These are phyloP conservation scores for Rhinolophus ferrumequinum DNA, from an alignment of 2,113 vertebrate genomes.

Conservation along the genomic window DNA sequence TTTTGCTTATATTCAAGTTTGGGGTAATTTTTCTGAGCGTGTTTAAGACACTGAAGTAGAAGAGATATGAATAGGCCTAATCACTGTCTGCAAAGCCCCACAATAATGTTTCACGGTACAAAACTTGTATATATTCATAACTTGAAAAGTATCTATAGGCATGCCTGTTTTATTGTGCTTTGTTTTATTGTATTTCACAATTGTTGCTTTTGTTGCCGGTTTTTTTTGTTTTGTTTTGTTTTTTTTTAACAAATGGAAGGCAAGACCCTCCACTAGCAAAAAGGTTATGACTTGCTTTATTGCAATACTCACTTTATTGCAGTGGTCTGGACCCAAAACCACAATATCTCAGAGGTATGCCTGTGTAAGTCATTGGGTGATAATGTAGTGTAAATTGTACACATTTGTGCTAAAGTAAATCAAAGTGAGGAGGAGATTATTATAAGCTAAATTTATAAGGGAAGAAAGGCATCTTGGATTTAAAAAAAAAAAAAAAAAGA, in stretches of 20 bases:
- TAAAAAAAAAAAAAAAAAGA: neutral
- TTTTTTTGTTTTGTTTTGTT: neutral
- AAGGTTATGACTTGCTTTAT: neutral
- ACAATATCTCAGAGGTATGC: neutral
- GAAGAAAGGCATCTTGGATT: constrained; percentile 19
- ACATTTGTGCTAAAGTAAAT: constrained; percentile 31
- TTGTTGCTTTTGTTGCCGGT: neutral
- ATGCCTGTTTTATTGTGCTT: neutral
- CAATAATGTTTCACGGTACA: neutral
- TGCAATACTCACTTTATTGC: neutral
- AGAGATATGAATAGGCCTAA: neutral
- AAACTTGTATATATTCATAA: neutral
- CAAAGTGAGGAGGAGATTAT: neutral
- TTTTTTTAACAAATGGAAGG: neutral
- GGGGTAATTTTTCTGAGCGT: neutral
- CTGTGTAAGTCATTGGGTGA: neutral
- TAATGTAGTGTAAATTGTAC: neutral
- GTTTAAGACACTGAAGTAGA: neutral
- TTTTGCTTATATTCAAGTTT: constrained; percentile 33
- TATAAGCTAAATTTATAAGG: neutral
- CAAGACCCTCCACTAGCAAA: neutral
- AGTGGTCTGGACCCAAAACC: neutral
- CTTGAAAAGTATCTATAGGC: neutral
- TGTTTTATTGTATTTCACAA: neutral
- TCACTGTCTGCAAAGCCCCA: neutral